phyloP scores from a whole-genome alignment of 2,113 vertebrate genomes.

The Craseonycteris thonglongyai region DNA sequence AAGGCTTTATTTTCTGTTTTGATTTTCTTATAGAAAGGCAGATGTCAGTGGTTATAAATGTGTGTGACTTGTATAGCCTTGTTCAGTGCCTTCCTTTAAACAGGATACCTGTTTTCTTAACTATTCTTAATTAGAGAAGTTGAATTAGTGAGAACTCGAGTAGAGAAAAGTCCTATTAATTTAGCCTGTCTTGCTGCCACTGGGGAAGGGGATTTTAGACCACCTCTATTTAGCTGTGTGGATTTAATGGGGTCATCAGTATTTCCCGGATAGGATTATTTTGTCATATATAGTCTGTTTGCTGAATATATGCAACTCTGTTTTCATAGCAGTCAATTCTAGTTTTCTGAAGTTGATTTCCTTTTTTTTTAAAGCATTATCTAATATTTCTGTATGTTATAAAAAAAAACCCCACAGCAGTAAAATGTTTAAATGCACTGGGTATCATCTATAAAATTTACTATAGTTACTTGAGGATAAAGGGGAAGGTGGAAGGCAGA shows the following conservation, averaged over 20 bases:
- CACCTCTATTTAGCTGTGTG: neutral
- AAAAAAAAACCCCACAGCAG: too few relatives aligned
- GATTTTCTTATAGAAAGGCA: neutral
- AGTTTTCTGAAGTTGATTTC: neutral
- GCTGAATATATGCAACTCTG: neutral
- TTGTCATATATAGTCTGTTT: neutral
- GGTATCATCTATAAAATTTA: too few relatives aligned
- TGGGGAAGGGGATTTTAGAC: neutral
- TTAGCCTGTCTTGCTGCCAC: neutral
- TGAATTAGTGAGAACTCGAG: neutral
- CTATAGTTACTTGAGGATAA: too few relatives aligned
- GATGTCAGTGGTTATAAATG: neutral
- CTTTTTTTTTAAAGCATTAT: too few relatives aligned
- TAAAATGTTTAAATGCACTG: too few relatives aligned
- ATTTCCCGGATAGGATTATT: neutral
- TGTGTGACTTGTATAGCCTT: neutral
- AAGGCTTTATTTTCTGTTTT: neutral
- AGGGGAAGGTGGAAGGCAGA: too few relatives aligned
- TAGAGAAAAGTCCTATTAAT: neutral
- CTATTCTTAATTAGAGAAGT: neutral
- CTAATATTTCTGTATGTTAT: too few relatives aligned
- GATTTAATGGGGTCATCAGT: neutral
- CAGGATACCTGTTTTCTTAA: neutral
- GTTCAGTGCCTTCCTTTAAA: neutral
- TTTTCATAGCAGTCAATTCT: neutral